Evolutionary conservation across 2,888 invertebrate species (phyloP), one percentile per base, ranked within the genome.

Genomic region (Netelia fuscicornis): DNA sequence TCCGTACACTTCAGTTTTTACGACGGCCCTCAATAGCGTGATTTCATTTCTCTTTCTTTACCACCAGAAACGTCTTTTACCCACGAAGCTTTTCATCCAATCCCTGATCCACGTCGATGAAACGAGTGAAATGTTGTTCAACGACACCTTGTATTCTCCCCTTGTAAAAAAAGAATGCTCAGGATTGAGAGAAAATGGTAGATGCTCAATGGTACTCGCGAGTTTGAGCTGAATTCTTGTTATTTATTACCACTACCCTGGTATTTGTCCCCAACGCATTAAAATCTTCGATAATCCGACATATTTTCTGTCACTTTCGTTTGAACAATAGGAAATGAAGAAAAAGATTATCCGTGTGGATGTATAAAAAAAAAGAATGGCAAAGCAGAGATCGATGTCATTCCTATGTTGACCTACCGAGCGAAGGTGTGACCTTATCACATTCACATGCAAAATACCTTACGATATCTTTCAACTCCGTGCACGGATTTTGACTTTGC

Each of bases 1-100:
- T 54, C 30, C 52, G 58, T 54, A 52, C 25, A 75, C 13, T 62
- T 9, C 60, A 68, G n/a, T 74, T 74, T 74, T 81, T 48, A 81
- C 42, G 37, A 81, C 11, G 37, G 30, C 30, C 52, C 10, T 68
- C 52, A 10, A 68, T 58, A 48, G 52, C 11, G n/a, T 23, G 2
- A 30, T 30, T 3, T 30, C 30, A 2, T 3, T 30, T 30, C 44
- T 5, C 6, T 37, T 37, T 37, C 25, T 13, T 42, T 65, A 48
- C 25, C 58, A 10, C 13, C 13, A 13, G 48, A 48, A 48, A 13
- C 60, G 74, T 65, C 23, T 68, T 52, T 23, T 20, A 54, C 25
- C 56, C n/a, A 30, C 6, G 13, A 44, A 56, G 11, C 25, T 10
- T 37, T 25, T 37, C 54, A 71, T 71, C 70, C 62, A 17, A 65